Base-by-base conservation (phyloP, 2,888 invertebrate species). In the Hypomecis punctinalis region DNA sequence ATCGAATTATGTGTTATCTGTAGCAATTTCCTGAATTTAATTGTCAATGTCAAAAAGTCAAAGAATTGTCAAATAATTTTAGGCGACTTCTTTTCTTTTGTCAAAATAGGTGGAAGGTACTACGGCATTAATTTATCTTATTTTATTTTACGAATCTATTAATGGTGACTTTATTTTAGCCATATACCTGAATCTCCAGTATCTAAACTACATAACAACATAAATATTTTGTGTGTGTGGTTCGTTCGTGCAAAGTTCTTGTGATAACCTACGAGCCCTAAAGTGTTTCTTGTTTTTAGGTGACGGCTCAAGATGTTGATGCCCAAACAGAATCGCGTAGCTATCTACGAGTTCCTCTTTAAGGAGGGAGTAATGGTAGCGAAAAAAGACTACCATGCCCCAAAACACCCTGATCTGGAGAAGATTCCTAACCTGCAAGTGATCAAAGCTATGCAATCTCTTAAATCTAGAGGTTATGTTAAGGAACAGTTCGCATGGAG, bases 401-500 rank as follows among this genome's bases (percentile, higher is more conserved):
- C 98, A n/a, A 98, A 98, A 91, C 99, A 99, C 89, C 98, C 99
- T 6, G 98, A 99, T 87, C 93, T 99, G 79, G 97, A 98, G 86
- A 95, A 94, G 80, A 98, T 99, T 80, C 98, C 99, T 74, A 99
- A 99, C 93, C 95, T 99, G 71, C 98, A 99, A 94, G 99, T 99
- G 63, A 99, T 99, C 86, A 99, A 99, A 93, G 98, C 99, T 75
- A 95, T 99, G 94, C 98, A 98, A 94, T 98, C 98, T 7, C 93
- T 99, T 76, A 99, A 99, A 92, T 99, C 99, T 5, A 95, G 97
- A 87, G 99, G 99, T 66, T 97, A 96, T 83, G 99, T 99, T n/a
- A 98, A 97, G 89, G 99, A 99, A 94, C 99, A 99, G 93, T 99
- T 99, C 91, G 99, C 99, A 5, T 99, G 99, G 99, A 96, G 99